Conservation (phyloP, 2,797 vertebrate genomes). For the Cuniculus paca region DNA sequence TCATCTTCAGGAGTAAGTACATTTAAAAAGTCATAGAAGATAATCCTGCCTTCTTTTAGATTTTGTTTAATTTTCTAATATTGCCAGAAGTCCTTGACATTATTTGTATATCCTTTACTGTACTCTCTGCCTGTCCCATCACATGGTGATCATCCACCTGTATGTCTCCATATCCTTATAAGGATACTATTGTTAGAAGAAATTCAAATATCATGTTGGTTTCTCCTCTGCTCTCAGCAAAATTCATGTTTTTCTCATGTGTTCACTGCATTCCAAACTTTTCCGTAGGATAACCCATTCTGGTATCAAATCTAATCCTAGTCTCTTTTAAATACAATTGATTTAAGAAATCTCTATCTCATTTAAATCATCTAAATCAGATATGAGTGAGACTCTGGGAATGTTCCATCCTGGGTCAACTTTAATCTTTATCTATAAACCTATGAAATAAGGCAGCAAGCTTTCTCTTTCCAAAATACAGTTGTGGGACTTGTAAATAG, state of each 20-base stretch:
- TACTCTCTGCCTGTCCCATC: too few relatives aligned
- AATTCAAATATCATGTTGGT: neutral
- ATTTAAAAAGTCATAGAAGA: neutral
- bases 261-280: neutral
- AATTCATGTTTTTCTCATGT: neutral
- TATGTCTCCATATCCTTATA: neutral
- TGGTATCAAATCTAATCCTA: neutral
- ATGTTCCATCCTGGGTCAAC: neutral
- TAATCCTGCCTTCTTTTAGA: neutral
- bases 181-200: too few relatives aligned
- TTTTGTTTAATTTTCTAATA: neutral
- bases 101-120: neutral
- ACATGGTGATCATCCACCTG: rapidly evolving
- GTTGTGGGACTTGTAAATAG: too few relatives aligned
- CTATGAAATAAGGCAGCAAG: neutral
- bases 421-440: neutral
- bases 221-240: neutral
- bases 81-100: neutral
- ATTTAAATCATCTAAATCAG: neutral
- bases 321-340: neutral
- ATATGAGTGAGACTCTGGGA: neutral
- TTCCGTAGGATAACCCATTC: neutral
- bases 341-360: neutral
- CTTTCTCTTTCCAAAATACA: neutral
- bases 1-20: neutral